These are phyloP conservation scores for Drosophila arawakana DNA, from an alignment of 1,140 invertebrate species.

Conservation along the genomic window DNA sequence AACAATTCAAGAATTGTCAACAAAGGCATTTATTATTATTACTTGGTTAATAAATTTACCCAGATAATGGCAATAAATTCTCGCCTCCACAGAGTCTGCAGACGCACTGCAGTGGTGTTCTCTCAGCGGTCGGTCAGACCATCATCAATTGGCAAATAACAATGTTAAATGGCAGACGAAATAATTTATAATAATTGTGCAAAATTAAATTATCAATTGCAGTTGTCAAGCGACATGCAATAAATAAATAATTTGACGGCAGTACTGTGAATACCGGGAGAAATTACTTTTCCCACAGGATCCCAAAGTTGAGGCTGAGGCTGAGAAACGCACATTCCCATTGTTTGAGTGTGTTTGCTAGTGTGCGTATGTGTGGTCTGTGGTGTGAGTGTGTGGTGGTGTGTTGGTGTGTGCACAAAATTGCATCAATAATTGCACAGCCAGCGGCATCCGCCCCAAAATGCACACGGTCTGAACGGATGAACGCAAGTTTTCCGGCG, in stretches of 20 bases:
- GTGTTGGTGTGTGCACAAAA: conserved; percentile 33
- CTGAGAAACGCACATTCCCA: conserved; percentile 30
- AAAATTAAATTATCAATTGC: conserved; percentile 78
- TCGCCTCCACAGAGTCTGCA: conserved; percentile 26
- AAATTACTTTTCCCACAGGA: conserved; percentile 73
- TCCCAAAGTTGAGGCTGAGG: conserved; percentile 28
- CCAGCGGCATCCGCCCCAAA: conserved; percentile 59
- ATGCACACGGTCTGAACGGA: conserved; percentile 19
- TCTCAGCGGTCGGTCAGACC: background rate
- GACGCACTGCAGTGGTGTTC: conserved; percentile 2
- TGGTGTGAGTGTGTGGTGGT: background rate
- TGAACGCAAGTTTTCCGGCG: conserved; percentile 49
- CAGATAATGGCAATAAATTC: conserved; percentile 50
- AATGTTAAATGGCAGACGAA: conserved; percentile 51
- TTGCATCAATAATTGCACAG: conserved; percentile 74
- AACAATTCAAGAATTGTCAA: conserved; percentile 41
- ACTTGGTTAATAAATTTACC: conserved; percentile 39
- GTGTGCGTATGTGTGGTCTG: conserved; percentile 8
- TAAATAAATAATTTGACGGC: conserved; percentile 63
- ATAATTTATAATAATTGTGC: conserved; percentile 76
- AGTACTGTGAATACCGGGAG: conserved; percentile 54
- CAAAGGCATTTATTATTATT: conserved; percentile 31
- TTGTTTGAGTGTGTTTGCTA: conserved; percentile 8
- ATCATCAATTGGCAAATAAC: conserved; percentile 31
- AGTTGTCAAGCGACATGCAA: conserved; percentile 54